Conservation (phyloP, 2,113 vertebrate species). For the Chiloscyllium plagiosum region DNA sequence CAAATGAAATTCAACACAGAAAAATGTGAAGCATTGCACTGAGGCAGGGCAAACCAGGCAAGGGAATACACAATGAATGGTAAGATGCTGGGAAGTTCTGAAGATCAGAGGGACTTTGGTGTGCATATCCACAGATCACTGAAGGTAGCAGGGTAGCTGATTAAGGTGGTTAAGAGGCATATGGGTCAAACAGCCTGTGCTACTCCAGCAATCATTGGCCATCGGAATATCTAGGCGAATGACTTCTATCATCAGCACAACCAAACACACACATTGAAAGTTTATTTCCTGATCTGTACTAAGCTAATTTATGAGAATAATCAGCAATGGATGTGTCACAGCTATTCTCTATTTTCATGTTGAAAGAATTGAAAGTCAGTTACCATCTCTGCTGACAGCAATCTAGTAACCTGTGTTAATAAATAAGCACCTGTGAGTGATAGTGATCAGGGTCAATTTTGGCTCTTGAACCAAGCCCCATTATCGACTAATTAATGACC, state of each 20-base stretch:
- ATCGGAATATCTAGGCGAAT: not conserved
- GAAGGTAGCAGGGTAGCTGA: too few species aligned
- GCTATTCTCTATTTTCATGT: not conserved
- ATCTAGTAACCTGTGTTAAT: not conserved
- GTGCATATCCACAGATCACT: too few species aligned
- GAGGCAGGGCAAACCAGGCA: too few species aligned
- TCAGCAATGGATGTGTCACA: not conserved
- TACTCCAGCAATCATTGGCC: too few species aligned
- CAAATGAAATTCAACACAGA: too few species aligned
- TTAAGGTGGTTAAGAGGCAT: too few species aligned
- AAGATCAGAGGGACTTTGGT: too few species aligned
- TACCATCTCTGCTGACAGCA: not conserved
- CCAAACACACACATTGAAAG: not conserved
- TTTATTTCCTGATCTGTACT: not conserved
- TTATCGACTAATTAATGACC: not conserved
- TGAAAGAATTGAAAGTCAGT: not conserved
- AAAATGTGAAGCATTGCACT: too few species aligned
- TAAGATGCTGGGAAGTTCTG: too few species aligned
- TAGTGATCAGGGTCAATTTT: not conserved
- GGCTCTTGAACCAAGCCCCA: not conserved
- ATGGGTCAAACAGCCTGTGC: too few species aligned
- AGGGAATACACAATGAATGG: too few species aligned
- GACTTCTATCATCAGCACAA: not conserved
- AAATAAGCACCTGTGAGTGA: not conserved
- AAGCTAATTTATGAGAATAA: not conserved